Base-by-base conservation (phyloP, 1,140 invertebrate genomes). In the Musca vetustissima region DNA sequence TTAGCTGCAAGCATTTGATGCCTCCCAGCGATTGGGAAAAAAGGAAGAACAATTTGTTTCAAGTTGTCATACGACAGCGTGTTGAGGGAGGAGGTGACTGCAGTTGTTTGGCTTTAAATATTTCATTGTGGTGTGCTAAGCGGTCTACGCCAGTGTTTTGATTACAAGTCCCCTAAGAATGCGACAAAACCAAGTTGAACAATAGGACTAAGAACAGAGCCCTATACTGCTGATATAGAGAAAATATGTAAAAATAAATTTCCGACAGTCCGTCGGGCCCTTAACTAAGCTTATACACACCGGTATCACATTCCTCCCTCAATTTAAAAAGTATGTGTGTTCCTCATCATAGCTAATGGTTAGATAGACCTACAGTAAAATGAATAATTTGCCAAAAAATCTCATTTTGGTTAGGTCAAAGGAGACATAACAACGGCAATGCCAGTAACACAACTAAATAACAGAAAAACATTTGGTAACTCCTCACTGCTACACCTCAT, bases 1-100 rank as follows among this genome's bases (percentile, higher is more conserved):
- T 65, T 65, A 65, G 64, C 64, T 65, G 43, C 43, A 65, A 65
- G 64, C 64, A 65, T 65, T 65, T 50, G 64, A 65, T 50, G 64
- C 19, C 64, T 65, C 49, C 64, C 21, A 65, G 43, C 43, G 7
- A 25, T 65, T 50, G 48, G 25, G 11, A 49, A n/a, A 65, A 65
- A 24, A 65, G 64, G 43, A 50, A 49, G 36, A 15, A 49, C 48
- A 50, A 48, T 49, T 49, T 65, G 43, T 65, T 65, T 64, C 48
- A 50, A 22, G 61, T 64, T 47, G 11, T 48, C 48, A 17, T 14
- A 21, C 17, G 55, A 25, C 22, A 28, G 52, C n/a, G 17, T 43
- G 22, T 15, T 19, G 28, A 11, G 28, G 24, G 17, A 21, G 19
- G 28, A 55, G 47, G 36, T 17, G 19, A 25, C 14, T 43, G 52